phyloP scores from a whole-genome alignment of 2,113 vertebrate genomes.

The Rana temporaria region DNA sequence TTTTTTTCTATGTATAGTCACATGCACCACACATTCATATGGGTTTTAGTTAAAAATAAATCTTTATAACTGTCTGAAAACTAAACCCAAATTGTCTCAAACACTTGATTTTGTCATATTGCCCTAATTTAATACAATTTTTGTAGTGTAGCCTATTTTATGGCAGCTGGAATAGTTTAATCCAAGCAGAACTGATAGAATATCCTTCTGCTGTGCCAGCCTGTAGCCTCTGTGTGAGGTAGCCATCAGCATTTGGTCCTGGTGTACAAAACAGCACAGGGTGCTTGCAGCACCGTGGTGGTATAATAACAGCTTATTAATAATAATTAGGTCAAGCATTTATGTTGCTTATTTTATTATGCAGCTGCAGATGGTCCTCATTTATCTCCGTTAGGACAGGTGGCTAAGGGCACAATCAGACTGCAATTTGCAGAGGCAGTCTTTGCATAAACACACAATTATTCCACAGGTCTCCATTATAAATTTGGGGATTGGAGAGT shows the following conservation, averaged over 20 bases:
- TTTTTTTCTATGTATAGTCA: too few relatives aligned
- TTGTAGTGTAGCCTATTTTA: conserved; percentile 8
- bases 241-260: conserved; percentile 52
- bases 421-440: conserved; percentile 20
- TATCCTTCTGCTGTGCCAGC: conserved; percentile 50
- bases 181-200: conserved; percentile 36
- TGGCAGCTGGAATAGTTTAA: conserved; percentile 29
- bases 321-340: conserved; percentile 56
- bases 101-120: conserved; percentile 9
- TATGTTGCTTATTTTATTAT: conserved; percentile 52
- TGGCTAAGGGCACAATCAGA: conserved; percentile 34
- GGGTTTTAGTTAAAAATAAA: background rate
- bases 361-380: conserved; percentile 51
- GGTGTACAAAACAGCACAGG: conserved; percentile 49
- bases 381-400: conserved; percentile 55
- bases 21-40: too few relatives aligned
- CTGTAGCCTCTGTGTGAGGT: conserved; percentile 33
- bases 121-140: conserved; percentile 15
- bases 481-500: conserved; percentile 10
- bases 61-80: background rate
- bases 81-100: conserved; percentile 8
- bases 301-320: conserved; percentile 55
- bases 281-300: conserved; percentile 39
- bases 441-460: conserved; percentile 6
- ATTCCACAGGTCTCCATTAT: conserved; percentile 39